Base-by-base conservation (phyloP, 1,140 invertebrate genomes). In the Pectinophora gossypiella region DNA sequence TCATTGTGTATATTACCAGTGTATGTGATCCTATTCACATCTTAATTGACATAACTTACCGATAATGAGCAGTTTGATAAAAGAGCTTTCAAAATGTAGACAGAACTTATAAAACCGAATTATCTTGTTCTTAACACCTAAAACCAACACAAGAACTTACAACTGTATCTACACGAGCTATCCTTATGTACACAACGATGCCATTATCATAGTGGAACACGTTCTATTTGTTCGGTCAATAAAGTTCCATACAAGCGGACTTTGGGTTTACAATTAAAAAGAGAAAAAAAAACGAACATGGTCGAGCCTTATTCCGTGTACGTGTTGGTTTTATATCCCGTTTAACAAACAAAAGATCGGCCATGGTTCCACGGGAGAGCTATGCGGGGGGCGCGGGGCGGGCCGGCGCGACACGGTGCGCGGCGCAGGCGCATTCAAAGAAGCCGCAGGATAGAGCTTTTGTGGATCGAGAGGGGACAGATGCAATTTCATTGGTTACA, bases 321-420 rank as follows among this genome's bases (percentile, higher is more conserved):
- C 72, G 66, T 73, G 72, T 77, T 72, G 64, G 68, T 76, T 78
- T 79, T 84, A 66, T 80, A 61, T 49, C 52, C 64, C 64, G 61
- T 75, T 80, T 72, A 75, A 74, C 72, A 79, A 82, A 85, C 73
- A 82, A 85, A 77, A 77, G 72, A 57, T 72, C 59, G 70, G 64
- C 55, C 61, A 54, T 59, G 67, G 63, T 61, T 53, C 54, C 47
- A 55, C 51, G 49, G 55, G 43, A 22, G 59, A 43, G 53, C 27
- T 38, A 48, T 19, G 0, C 23, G 32, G 52, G 38, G 57, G 49
- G 50, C n/a, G 19, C 19, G 48, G 21, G 44, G 55, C 19, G 56
- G 60, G 59, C 51, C 38, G 48, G 58, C 47, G 54, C 50, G 46
- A 49, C 21, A 45, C 57, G 76, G 72, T 66, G 75, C 76, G 70